A percentile compares a stretch with the other conserved stretches of the same genome.
Conservation (phyloP, 2,113 vertebrate genomes). For the Pterocles burchelli region DNA sequence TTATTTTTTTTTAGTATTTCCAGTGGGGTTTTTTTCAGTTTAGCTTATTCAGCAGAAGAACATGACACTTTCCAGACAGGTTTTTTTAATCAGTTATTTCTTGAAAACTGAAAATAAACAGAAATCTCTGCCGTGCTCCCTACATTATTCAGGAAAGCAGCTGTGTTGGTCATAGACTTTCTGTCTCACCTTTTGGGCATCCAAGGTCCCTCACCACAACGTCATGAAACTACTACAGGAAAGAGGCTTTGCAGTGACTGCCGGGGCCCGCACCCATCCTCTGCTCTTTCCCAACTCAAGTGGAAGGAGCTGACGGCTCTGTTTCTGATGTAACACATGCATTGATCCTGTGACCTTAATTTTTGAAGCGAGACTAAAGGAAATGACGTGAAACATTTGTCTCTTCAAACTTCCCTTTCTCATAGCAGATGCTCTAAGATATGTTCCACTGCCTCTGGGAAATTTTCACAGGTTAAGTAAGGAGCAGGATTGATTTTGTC, state of each 20-base stretch:
- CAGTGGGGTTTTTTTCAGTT: not conserved
- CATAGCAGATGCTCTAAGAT: constrained; percentile 79
- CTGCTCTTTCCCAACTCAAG: not conserved
- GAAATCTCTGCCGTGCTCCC: not conserved
- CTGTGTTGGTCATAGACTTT: not conserved
- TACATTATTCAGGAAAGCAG: not conserved
- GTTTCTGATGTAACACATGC: not conserved
- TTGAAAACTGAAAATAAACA: not conserved
- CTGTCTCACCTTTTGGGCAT: not conserved
- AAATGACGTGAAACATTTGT: not conserved
- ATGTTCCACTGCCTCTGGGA: constrained; percentile 88
- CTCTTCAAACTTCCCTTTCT: constrained; percentile 7
- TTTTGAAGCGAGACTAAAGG: not conserved
- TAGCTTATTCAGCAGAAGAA: not conserved
- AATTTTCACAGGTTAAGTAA: constrained; percentile 85
- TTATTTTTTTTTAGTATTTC: not conserved
- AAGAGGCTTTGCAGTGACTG: not conserved
- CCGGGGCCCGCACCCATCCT: not conserved
- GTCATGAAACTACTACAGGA: not conserved
- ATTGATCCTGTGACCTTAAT: not conserved
- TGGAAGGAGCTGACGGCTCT: not conserved
- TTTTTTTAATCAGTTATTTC: not conserved
- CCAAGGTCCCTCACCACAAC: not conserved
- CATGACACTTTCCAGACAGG: not conserved
- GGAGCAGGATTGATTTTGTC: constrained; percentile 83